Evolutionary conservation across 1,140 invertebrate genomes (phyloP), one percentile per base, ranked within the genome.

Genomic region (Drosophila sproati): DNA sequence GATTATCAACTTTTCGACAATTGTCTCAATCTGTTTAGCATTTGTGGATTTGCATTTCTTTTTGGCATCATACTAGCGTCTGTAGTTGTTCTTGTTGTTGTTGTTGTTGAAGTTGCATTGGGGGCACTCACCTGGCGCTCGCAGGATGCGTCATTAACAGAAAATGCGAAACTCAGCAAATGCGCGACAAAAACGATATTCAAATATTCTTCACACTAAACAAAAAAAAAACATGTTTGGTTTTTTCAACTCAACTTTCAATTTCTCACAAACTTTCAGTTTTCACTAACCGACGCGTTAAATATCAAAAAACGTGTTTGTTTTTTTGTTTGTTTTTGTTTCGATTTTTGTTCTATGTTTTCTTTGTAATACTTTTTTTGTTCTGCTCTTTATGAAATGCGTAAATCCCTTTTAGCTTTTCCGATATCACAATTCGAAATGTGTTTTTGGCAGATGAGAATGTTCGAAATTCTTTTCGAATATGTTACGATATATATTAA

Each of bases 331-430:
- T 57, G 20, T 45, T 37, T 41, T 50, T 77, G 31, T 20, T 29
- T 52, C 20, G 20, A 45, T 47, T 63, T 63, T 28, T 7, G 37
- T 10, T 10, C 20, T 20, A 20, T 1, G 20, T 20, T 20, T 20
- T 20, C 20, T 20, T 20, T 20, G 20, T 20, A 20, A 20, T 20
- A 20, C 20, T 20, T 20, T 20, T 20, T 20, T 20, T 20, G 20
- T 20, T 7, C 35, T 41, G 29, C 35, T 50, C 45, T 31, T 34
- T 41, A 41, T 89, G 78, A 91, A 89, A 82, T 76, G 77, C 82
- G 74, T 86, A 86, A 92, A 92, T 89, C 91, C 91, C 91, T 91
- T 91, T 92, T 92, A 79, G 87, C 82, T 92, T 92, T 92, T 92
- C 91, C 91, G 91, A 92, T 91, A 82, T 85, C 88, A 74, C 59